A percentile compares a stretch with the other conserved stretches of the same genome.
Evolutionary conservation across 2,888 invertebrate species (phyloP).

Genomic region (Choreutis nemorana): DNA sequence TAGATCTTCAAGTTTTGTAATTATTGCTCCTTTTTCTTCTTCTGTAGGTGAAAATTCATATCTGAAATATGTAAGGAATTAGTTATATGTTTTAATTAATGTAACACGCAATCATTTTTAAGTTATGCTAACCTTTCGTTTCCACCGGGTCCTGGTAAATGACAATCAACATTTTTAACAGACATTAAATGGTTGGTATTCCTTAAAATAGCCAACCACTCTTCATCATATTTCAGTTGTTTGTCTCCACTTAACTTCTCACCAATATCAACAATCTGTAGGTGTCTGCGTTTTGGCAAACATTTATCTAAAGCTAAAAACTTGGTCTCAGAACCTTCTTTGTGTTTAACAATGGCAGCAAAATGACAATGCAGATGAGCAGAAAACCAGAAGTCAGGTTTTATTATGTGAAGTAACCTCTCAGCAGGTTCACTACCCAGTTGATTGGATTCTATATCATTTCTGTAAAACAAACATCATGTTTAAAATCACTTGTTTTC

Average conservation of each 20-base stretch:
- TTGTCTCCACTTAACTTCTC: slow-evolving; percentile 60
- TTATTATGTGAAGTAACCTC: slow-evolving; percentile 79
- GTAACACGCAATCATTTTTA: background rate
- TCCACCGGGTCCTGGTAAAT: slow-evolving; percentile 83
- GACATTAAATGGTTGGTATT: slow-evolving; percentile 89
- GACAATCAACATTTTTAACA: slow-evolving; percentile 72
- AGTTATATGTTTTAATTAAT: background rate
- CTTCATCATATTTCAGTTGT: slow-evolving; percentile 81
- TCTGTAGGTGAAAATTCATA: slow-evolving; percentile 77
- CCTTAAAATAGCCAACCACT: slow-evolving; percentile 91
- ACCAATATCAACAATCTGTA: slow-evolving; percentile 81
- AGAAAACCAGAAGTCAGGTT: slow-evolving; percentile 95
- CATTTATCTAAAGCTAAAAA: slow-evolving; percentile 98
- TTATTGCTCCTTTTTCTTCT: slow-evolving; percentile 74
- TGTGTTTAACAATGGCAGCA: slow-evolving; percentile 84
- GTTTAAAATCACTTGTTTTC: too few species aligned
- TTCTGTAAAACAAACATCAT: slow-evolving; percentile 57
- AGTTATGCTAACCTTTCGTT: slow-evolving; percentile 64
- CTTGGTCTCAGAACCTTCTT: slow-evolving; percentile 68
- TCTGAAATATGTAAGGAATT: slow-evolving; percentile 49
- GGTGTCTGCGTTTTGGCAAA: slow-evolving; percentile 84
- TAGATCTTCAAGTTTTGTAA: slow-evolving; percentile 71
- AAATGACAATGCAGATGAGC: slow-evolving; percentile 98
- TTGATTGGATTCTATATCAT: slow-evolving; percentile 80
- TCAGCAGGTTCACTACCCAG: slow-evolving; percentile 90